These are phyloP conservation scores for Ceraclea dissimilis DNA, from an alignment of 2,888 invertebrate species.

Conservation along the genomic window DNA sequence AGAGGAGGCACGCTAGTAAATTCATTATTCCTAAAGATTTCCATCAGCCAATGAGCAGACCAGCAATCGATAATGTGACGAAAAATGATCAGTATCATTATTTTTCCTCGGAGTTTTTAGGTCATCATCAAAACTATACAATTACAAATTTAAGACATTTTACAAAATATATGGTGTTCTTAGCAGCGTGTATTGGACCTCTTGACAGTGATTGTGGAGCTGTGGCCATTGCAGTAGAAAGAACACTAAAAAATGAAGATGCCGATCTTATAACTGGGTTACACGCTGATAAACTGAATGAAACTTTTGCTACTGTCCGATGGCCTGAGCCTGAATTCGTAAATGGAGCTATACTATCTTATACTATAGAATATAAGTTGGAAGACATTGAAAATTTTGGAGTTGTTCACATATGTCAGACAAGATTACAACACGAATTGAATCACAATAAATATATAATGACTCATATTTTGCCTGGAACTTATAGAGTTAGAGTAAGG, in stretches of 20 bases:
- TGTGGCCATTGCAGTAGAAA: constrained; percentile 36
- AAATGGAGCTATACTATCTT: constrained; percentile 59
- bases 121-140: constrained; percentile 15
- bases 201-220: constrained; percentile 43
- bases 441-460: constrained; percentile 30
- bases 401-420: constrained; percentile 43
- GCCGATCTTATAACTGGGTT: constrained; percentile 39
- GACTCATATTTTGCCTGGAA: constrained; percentile 44
- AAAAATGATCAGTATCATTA: constrained; percentile 13
- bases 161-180: constrained; percentile 50
- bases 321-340: constrained; percentile 58
- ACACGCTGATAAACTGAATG: constrained; percentile 28
- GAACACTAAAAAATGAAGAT: constrained; percentile 38
- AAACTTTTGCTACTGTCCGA: constrained; percentile 29
- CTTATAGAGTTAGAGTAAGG: constrained; percentile 49
- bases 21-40: constrained; percentile 13
- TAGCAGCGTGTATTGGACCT: constrained; percentile 49
- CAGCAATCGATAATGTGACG: constrained; percentile 16
- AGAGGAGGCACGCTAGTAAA: constrained; percentile 7
- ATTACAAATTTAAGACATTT: constrained; percentile 47
- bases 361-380: constrained; percentile 49
- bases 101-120: constrained; percentile 16
- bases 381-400: constrained; percentile 33
- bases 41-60: constrained; percentile 10
- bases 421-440: constrained; percentile 31